Percentiles rank a stretch among this genome's conserved stretches.
Conservation (phyloP, 2,113 vertebrate genomes). For the Mesembrinibis cayennensis region DNA sequence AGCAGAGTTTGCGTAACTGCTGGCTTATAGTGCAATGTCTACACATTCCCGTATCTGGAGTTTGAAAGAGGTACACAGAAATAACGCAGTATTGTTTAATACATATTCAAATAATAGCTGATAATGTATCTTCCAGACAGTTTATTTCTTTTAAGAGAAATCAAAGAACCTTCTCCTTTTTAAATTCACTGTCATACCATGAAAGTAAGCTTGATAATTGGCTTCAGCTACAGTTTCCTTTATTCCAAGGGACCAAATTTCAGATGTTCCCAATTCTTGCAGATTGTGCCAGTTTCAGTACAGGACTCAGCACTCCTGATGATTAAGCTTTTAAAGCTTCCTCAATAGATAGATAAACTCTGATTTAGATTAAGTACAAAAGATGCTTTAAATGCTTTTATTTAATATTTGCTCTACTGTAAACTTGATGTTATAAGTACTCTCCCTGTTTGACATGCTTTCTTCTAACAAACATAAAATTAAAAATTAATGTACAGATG, state of each 20-base stretch:
- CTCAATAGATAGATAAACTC: not conserved
- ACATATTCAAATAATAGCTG: not conserved
- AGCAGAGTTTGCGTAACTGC: not conserved
- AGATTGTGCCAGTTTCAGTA: not conserved
- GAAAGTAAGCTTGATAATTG: not conserved
- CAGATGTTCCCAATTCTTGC: not conserved
- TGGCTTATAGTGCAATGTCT: not conserved
- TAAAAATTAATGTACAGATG: not conserved
- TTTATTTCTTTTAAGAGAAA: not conserved
- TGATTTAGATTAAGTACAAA: not conserved
- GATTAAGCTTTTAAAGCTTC: not conserved
- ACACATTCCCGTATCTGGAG: not conserved
- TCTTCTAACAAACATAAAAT: not conserved
- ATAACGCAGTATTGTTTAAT: not conserved
- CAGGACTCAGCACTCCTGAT: not conserved
- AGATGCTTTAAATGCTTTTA: not conserved
- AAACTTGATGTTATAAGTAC: not conserved
- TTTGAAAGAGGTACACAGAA: not conserved
- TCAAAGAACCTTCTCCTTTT: not conserved
- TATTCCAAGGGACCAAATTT: not conserved
- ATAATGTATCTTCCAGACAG: not conserved
- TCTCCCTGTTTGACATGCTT: not conserved
- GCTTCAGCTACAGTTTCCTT: not conserved
- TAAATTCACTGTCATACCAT: not conserved
- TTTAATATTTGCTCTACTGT: not conserved